Percentiles rank a stretch among this genome's conserved stretches.
Conservation (phyloP, 2,888 invertebrate genomes). For the Eulithis prunata region DNA sequence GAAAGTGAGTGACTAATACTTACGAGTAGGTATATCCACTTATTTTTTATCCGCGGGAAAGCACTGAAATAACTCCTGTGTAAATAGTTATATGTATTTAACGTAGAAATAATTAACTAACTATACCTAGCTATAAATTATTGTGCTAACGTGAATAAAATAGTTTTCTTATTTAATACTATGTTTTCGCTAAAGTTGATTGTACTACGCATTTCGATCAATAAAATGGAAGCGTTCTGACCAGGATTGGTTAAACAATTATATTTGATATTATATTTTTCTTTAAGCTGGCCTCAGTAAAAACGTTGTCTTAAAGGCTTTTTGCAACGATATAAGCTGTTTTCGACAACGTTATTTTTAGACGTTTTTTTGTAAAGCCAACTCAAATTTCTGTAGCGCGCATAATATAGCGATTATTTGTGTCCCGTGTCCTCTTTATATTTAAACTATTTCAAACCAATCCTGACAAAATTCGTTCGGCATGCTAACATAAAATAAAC, state of each 20-base stretch:
- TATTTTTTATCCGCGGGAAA: slow-evolving; percentile 23
- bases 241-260: slow-evolving; percentile 54
- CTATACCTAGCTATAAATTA: slow-evolving; percentile 64
- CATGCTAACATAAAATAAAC: slow-evolving; percentile 32
- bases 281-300: no score
- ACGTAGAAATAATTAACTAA: slow-evolving; percentile 57
- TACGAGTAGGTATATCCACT: slow-evolving; percentile 29
- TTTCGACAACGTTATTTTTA: neutral
- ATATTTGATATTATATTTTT: neutral
- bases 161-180: slow-evolving; percentile 53
- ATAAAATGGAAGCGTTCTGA: slow-evolving; percentile 59
- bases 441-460: slow-evolving; percentile 21
- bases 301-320: no score
- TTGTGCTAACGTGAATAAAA: slow-evolving; percentile 45
- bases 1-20: neutral
- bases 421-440: neutral
- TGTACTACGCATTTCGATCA: slow-evolving; percentile 67
- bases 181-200: slow-evolving; percentile 52
- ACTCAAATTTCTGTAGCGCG: no score
- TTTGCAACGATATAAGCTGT: neutral
- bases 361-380: neutral
- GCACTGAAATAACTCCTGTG: slow-evolving; percentile 39
- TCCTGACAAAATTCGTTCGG: slow-evolving; percentile 21
- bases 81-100: slow-evolving; percentile 36
- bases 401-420: neutral